Evolutionary conservation across 2,113 vertebrate species (phyloP).

Genomic region (Xenus cinereus): DNA sequence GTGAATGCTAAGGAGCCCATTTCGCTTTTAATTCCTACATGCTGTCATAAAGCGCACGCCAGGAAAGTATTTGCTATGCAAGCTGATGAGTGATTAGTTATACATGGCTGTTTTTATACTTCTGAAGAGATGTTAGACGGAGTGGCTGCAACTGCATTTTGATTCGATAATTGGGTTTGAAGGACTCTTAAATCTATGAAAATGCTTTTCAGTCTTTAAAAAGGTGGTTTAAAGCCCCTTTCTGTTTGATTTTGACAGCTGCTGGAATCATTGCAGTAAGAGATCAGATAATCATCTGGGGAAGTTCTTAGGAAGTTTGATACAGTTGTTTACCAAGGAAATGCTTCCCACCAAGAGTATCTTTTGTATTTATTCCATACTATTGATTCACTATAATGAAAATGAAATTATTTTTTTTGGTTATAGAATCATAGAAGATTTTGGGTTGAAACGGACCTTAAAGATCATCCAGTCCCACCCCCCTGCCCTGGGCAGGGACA

Average conservation of each 20-base stretch:
- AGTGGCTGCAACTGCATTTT: conserved; percentile 25
- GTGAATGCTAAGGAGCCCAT: background rate
- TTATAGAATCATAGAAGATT: background rate
- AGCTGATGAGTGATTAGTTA: background rate
- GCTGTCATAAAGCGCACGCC: background rate
- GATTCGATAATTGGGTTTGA: conserved; percentile 47
- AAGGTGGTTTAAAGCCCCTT: conserved; percentile 20
- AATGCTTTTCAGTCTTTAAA: conserved; percentile 18
- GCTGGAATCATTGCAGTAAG: background rate
- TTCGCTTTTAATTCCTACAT: background rate
- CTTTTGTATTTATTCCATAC: background rate
- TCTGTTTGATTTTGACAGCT: conserved; percentile 45
- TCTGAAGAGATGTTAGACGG: background rate
- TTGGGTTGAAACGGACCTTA: background rate
- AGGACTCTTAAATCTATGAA: conserved; percentile 43
- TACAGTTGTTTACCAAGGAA: background rate
- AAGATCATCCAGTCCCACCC: fast-evolving
- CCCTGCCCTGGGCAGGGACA: background rate
- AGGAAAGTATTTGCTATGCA: background rate
- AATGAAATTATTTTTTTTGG: background rate
- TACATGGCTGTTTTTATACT: conserved; percentile 27
- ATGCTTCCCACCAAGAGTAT: background rate
- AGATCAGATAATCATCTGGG: background rate
- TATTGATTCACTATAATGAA: background rate
- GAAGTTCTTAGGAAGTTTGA: background rate